Evolutionary conservation across 2,888 invertebrate genomes (phyloP).

Genomic region (Agonopterix subpropinquella): DNA sequence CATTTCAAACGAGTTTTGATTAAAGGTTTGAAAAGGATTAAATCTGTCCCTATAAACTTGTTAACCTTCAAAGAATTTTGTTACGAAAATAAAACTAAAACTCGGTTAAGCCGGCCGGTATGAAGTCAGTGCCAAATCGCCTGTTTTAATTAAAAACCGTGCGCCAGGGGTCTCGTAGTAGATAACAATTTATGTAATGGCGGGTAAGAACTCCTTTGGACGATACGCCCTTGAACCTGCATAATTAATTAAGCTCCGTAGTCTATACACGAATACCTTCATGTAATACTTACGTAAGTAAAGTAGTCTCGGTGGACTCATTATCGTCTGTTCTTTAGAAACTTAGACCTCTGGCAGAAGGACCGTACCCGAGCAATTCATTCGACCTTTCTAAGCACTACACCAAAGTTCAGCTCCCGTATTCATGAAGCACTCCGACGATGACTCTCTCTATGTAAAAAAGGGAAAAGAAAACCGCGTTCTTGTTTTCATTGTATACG

Average conservation of each 20-base stretch:
- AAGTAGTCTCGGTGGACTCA: slow-evolving; percentile 16
- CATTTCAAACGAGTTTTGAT: background rate
- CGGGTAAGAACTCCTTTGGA: slow-evolving; percentile 55
- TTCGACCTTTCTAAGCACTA: slow-evolving; percentile 20
- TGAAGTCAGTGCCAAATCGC: slow-evolving; percentile 50
- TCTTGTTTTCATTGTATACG: slow-evolving; percentile 27
- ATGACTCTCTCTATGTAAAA: slow-evolving; percentile 24
- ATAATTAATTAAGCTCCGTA: slow-evolving; percentile 42
- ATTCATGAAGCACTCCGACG: slow-evolving; percentile 30
- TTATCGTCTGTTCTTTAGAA: slow-evolving; percentile 18
- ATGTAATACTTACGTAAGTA: slow-evolving; percentile 4
- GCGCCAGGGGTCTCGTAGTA: slow-evolving; percentile 48
- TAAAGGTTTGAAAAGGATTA: background rate
- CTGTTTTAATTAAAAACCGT: slow-evolving; percentile 63
- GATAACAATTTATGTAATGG: slow-evolving; percentile 65
- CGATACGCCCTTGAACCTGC: slow-evolving; percentile 45
- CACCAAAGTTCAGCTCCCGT: slow-evolving; percentile 19
- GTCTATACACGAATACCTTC: background rate
- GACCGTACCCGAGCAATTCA: slow-evolving; percentile 17
- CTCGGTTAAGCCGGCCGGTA: slow-evolving; percentile 35
- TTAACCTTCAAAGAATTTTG: slow-evolving; percentile 9
- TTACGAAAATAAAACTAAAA: slow-evolving; percentile 34
- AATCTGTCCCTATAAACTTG: slow-evolving; percentile 2
- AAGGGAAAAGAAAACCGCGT: slow-evolving; percentile 20
- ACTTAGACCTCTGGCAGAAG: slow-evolving; percentile 15